Percentiles rank a stretch among this genome's conserved stretches.
These are phyloP conservation scores for Diglossa cyanea DNA, from an alignment of 2,797 vertebrate species.

Conservation along the genomic window DNA sequence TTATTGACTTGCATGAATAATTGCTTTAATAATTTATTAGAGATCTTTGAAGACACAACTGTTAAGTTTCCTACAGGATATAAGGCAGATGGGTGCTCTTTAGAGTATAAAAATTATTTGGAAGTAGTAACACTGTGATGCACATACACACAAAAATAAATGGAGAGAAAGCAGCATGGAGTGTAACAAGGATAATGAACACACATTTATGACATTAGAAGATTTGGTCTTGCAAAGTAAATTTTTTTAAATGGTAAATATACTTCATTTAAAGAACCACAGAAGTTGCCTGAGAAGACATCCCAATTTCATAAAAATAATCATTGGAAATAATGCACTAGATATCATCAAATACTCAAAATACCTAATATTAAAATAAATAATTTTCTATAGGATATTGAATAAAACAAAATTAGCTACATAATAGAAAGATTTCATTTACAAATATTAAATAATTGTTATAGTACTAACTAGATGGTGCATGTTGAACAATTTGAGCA, in stretches of 20 bases:
- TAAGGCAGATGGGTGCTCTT: not conserved
- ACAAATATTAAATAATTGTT: not conserved
- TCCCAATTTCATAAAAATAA: not conserved
- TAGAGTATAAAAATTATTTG: not conserved
- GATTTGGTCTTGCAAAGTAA: not conserved
- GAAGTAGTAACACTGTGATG: not conserved
- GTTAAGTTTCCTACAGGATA: not conserved
- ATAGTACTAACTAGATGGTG: not conserved
- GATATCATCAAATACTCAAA: not conserved
- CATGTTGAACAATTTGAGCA: not conserved
- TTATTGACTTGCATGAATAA: not conserved
- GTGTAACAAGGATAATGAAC: not conserved
- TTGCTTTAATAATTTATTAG: not conserved
- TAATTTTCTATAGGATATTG: not conserved
- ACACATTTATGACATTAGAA: not conserved
- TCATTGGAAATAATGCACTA: not conserved
- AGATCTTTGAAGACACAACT: not conserved
- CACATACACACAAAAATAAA: not conserved
- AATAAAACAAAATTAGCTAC: not conserved
- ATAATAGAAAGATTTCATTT: not conserved
- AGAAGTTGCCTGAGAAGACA: not conserved
- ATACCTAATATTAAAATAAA: not conserved
- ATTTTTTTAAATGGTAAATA: not conserved
- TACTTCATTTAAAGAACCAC: not conserved
- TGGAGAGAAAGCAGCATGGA: not conserved